A percentile compares a stretch with the other conserved stretches of the same genome.
phyloP scores from a whole-genome alignment of 2,888 invertebrate genomes.

The Macaria liturata region DNA sequence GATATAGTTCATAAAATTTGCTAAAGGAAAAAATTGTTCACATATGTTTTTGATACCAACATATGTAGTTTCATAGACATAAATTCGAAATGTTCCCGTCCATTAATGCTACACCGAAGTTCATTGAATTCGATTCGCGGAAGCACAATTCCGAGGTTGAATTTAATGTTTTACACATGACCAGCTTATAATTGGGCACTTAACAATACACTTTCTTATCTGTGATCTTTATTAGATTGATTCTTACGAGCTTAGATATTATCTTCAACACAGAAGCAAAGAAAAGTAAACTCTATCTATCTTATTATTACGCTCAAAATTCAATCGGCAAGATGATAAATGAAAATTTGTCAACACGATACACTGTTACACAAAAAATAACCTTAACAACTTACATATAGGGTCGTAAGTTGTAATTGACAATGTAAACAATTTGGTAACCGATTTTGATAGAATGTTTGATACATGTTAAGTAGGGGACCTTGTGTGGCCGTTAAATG shows the following conservation, averaged over 20 bases:
- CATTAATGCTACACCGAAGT: slow-evolving; percentile 16
- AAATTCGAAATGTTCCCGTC: not conserved
- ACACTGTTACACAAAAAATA: not conserved
- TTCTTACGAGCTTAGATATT: slow-evolving; percentile 23
- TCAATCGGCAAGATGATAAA: not conserved
- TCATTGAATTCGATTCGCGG: slow-evolving; percentile 46
- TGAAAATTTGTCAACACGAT: slow-evolving; percentile 7
- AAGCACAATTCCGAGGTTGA: slow-evolving; percentile 44
- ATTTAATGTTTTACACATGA: slow-evolving; percentile 63
- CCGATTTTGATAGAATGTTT: slow-evolving; percentile 43
- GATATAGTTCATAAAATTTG: too few relatives aligned
- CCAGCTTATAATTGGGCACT: slow-evolving; percentile 59
- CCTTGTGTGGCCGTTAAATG: slow-evolving; percentile 54
- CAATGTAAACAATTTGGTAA: slow-evolving; percentile 17
- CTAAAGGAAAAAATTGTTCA: too few relatives aligned
- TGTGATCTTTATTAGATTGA: slow-evolving; percentile 34
- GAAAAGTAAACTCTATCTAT: slow-evolving; percentile 24
- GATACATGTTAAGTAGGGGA: slow-evolving; percentile 53
- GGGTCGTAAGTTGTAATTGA: slow-evolving; percentile 11
- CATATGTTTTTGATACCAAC: too few relatives aligned
- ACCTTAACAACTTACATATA: not conserved
- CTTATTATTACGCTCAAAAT: not conserved
- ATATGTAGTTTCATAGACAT: too few relatives aligned
- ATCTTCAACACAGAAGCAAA: slow-evolving; percentile 21
- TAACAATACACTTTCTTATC: slow-evolving; percentile 43